Conservation (phyloP, 2,113 vertebrate genomes). For the Sisor rabdophorus region DNA sequence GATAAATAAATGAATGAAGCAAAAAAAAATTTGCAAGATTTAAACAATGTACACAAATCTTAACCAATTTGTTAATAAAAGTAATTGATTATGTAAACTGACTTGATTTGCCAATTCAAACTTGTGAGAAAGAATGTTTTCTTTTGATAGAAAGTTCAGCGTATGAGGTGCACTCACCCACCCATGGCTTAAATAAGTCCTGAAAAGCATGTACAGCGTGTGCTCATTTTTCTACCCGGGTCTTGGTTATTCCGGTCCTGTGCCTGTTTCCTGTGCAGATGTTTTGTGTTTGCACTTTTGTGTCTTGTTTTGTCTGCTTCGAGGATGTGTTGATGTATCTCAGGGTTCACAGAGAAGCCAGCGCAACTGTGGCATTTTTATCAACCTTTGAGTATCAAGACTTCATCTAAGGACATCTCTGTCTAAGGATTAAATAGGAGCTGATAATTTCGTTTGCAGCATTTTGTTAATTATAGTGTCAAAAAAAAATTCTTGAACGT, state of each 20-base stretch:
- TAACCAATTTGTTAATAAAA: neutral
- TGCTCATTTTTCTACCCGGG: neutral
- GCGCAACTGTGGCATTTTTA: neutral
- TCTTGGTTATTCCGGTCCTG: slow-evolving; percentile 15
- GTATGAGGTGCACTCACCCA: neutral
- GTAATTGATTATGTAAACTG: neutral
- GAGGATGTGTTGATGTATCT: slow-evolving; percentile 32
- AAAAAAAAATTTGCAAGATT: neutral
- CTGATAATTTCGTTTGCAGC: neutral
- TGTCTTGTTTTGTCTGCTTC: slow-evolving; percentile 49
- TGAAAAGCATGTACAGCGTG: neutral
- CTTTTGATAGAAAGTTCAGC: neutral
- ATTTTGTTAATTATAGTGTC: neutral
- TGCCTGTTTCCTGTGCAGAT: slow-evolving; percentile 46
- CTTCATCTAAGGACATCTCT: neutral
- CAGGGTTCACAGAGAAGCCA: slow-evolving; percentile 32
- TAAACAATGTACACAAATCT: neutral
- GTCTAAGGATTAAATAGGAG: neutral
- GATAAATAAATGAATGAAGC: neutral
- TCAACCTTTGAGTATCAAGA: neutral
- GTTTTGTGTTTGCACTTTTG: slow-evolving; percentile 46
- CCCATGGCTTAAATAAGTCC: neutral
- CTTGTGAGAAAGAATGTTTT: neutral
- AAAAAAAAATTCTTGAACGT: slow-evolving; percentile 8
- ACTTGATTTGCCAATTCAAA: neutral